Base-by-base conservation (phyloP, 2,888 invertebrate genomes). In the Latrodectus hesperus region DNA sequence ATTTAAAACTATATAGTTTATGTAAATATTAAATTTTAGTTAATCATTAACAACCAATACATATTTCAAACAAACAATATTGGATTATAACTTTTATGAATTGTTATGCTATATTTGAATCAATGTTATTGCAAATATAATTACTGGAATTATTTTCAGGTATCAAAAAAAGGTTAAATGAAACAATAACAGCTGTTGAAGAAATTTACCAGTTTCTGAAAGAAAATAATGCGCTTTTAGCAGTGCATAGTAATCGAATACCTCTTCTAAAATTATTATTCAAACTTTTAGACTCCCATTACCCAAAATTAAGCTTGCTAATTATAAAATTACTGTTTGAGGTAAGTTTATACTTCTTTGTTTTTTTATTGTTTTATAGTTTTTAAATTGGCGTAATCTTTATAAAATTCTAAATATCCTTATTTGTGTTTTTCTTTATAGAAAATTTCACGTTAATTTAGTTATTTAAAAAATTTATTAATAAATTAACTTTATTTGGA, bases 231-330 rank as follows among this genome's bases (percentile, higher is more conserved):
- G 60, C 71, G 12, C 81, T 86, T 77, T 22, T 71, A 38, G 22
- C 38, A 1, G n/a, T 49, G 3, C 60, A 55, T 77, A 68, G 22
- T 1, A 76, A 77, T 51, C 76, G 86, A n/a, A 77, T 73, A 53
- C 67, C 76, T 17, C 68, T 86, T 38, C 55, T 86, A 22, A 86
- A 86, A 76, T n/a, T 72, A 11, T 70, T 86, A n/a, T 86, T 86
- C 49, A 81, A 73, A 55, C 68, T 86, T n/a, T 60, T 86, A 55
- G 77, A 86, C 65, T 38, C 81, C 11, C 65, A 76, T 71, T 81
- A 67, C 22, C 81, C 81, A 12, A 51, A 22, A 22, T 60, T 86
- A 22, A 81, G 81, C 51, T n/a, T 86, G 14, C 53, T 81, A 38
- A 67, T 72, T 26, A 72, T 77, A 14, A 75, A 68, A 17, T 67